Conservation (phyloP, 2,113 vertebrate species). For the Nyctereutes procyonoides region DNA sequence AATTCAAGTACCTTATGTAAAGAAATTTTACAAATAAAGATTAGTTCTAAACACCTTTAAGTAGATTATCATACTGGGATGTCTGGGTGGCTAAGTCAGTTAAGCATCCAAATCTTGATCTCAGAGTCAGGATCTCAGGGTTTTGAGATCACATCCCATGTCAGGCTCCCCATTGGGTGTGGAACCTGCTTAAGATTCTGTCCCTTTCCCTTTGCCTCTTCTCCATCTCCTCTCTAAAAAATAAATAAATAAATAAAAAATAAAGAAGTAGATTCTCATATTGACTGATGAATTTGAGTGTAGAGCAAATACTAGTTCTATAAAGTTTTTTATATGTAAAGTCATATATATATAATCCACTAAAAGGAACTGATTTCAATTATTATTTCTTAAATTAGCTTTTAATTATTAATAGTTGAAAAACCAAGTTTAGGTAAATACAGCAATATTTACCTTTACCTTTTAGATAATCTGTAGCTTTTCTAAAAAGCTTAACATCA, state of each 20-base stretch:
- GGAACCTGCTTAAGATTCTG: background rate
- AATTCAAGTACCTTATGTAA: background rate
- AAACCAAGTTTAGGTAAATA: constrained; percentile 18
- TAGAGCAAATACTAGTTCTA: background rate
- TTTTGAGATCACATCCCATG: background rate
- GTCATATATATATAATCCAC: background rate
- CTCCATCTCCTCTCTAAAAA: background rate
- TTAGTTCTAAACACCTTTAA: background rate
- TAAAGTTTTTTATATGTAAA: background rate
- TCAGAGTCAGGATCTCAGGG: background rate
- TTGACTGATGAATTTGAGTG: background rate
- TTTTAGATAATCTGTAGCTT: background rate
- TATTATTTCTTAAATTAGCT: constrained; percentile 34
- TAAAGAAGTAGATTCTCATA: background rate
- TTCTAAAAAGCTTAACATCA: background rate
- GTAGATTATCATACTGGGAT: background rate
- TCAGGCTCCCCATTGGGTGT: background rate
- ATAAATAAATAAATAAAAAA: no score
- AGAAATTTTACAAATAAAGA: background rate
- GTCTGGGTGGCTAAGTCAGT: background rate
- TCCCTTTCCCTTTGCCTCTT: no score
- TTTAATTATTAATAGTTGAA: constrained; percentile 10
- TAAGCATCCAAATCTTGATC: background rate
- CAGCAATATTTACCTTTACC: background rate
- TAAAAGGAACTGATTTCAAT: background rate